Evolutionary conservation across 2,113 vertebrate genomes (phyloP).

Genomic region (Periophthalmus modestus): DNA sequence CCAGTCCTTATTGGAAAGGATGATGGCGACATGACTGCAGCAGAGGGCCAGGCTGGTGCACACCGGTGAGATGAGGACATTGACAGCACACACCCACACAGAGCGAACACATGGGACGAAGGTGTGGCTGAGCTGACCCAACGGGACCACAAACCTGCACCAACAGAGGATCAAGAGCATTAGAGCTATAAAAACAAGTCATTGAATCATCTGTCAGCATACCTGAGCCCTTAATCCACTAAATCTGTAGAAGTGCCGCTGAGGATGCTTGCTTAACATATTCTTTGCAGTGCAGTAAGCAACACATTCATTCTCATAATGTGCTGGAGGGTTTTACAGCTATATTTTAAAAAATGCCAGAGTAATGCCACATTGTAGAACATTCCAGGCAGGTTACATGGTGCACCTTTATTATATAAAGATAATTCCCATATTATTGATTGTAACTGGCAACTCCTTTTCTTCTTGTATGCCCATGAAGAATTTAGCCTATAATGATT

Average conservation of each 20-base stretch:
- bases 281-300: background rate
- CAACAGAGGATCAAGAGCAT: background rate
- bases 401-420: too few species aligned
- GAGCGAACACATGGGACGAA: constrained; percentile 77
- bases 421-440: too few species aligned
- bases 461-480: too few species aligned
- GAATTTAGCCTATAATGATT: too few species aligned
- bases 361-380: too few species aligned
- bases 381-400: too few species aligned
- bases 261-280: background rate
- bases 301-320: background rate
- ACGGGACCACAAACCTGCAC: constrained; percentile 79
- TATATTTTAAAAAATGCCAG: too few species aligned
- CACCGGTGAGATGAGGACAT: constrained; percentile 73
- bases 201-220: background rate
- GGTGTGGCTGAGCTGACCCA: constrained; percentile 76
- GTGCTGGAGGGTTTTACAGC: too few species aligned
- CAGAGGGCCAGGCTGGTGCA: constrained; percentile 77
- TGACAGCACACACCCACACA: constrained; percentile 72
- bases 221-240: background rate
- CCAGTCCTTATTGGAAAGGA: constrained; percentile 52
- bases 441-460: too few species aligned
- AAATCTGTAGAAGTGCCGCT: background rate
- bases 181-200: background rate
- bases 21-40: constrained; percentile 62